Base-by-base conservation (phyloP, 2,888 invertebrate species). In the Nasonia oneida region DNA sequence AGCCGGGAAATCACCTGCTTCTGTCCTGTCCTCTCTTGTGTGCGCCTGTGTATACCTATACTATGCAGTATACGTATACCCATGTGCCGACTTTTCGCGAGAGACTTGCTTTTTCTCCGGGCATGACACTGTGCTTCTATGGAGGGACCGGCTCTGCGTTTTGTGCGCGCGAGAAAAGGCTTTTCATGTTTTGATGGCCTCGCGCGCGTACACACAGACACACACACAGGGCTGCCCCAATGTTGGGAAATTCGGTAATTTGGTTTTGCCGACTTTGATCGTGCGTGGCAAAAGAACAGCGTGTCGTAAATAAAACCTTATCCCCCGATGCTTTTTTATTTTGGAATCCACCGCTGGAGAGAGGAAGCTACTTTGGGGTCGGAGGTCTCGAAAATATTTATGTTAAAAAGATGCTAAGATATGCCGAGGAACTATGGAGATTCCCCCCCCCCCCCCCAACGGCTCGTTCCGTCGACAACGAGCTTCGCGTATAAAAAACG, bases 231-330 rank as follows among this genome's bases (percentile, higher is more conserved):
- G 61, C 37, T 77, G 37, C 15, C 71, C 2, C 77, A 33, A 57
- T 81, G 87, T 80, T 80, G 85, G 87, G 83, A 87, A 87, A 87
- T 83, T 85, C 67, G 23, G 85, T 87, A 83, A 85, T 87, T 85
- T 87, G 79, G 15, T 57, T 73, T 70, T 33, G 87, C 87, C 87
- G 87, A 85, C 87, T 87, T 87, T 87, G 87, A 87, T 87, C 87
- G 83, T 14, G 29, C 29, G 10, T 14, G 29, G 50, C 64, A 50
- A 64, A 71, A 39, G 74, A 42, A 64, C 82, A 78, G 73, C 86
- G 70, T 57, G 67, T 83, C 23, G 83, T 77, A 85, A 81, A 81
- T 76, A 81, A 81, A 42, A 29, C 61, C 64, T 74, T 61, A 67
- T 79, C 39, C 47, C 37, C 37, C 15, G 53, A 33, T 14, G 4